phyloP scores from a whole-genome alignment of 2,797 vertebrate genomes.

The Sphenodon punctatus region DNA sequence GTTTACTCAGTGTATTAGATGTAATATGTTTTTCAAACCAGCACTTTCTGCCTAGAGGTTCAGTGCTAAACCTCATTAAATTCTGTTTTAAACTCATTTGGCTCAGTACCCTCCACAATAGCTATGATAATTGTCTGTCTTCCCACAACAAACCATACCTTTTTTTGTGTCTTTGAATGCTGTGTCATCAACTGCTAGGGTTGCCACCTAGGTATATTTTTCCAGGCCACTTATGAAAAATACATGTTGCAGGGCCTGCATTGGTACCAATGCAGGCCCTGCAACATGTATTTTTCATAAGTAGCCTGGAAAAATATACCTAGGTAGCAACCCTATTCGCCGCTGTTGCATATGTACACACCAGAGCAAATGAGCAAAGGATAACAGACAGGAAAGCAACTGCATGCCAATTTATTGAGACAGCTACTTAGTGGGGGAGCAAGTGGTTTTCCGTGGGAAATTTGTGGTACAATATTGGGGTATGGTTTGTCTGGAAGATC shows the following conservation, averaged over 20 bases:
- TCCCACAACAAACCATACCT: conserved; percentile 22
- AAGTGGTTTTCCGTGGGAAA: too few species aligned
- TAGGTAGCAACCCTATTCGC: too few species aligned
- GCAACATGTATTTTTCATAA: too few species aligned
- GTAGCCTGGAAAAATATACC: too few species aligned
- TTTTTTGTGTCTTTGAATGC: conserved; percentile 38
- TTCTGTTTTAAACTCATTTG: conserved; percentile 46
- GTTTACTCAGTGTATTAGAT: conserved; percentile 44
- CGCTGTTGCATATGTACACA: background rate
- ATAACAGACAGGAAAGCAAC: background rate
- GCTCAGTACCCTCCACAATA: conserved; percentile 13
- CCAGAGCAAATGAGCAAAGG: background rate
- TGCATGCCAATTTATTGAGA: conserved; percentile 11
- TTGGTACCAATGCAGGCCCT: too few species aligned
- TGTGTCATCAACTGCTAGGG: conserved; percentile 36
- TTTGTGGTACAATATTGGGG: too few species aligned
- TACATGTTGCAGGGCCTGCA: too few species aligned
- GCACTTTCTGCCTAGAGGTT: conserved; percentile 38
- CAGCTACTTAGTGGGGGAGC: too few species aligned
- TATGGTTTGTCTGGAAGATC: too few species aligned
- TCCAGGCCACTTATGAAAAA: too few species aligned
- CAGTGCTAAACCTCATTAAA: conserved; percentile 46
- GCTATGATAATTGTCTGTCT: conserved; percentile 40
- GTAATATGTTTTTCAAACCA: conserved; percentile 53
- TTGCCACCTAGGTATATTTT: too few species aligned